Conservation (phyloP, 2,888 invertebrate genomes). For the Ptilodon capucinus region DNA sequence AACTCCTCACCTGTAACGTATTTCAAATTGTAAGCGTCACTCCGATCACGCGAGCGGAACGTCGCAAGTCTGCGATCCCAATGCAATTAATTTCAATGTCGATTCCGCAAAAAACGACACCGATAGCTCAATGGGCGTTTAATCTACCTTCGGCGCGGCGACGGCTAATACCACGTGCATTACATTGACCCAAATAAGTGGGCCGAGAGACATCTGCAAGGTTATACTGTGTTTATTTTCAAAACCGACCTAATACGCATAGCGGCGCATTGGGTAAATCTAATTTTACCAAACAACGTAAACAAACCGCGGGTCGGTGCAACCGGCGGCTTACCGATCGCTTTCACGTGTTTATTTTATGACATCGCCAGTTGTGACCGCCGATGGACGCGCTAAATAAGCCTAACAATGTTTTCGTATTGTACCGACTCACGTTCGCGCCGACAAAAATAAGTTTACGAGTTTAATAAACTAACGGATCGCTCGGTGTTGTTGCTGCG, state of each 20-base stretch:
- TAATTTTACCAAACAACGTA: constrained; percentile 78
- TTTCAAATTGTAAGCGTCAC: neutral
- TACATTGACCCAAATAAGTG: constrained; percentile 79
- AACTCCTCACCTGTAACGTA: constrained; percentile 73
- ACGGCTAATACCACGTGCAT: constrained; percentile 64
- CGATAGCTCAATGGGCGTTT: constrained; percentile 23
- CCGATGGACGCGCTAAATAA: constrained; percentile 57
- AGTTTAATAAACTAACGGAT: constrained; percentile 44
- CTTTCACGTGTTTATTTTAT: constrained; percentile 62
- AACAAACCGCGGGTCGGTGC: constrained; percentile 72
- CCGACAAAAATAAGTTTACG: constrained; percentile 66
- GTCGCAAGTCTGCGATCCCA: constrained; percentile 10
- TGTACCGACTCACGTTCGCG: constrained; percentile 41
- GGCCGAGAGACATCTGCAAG: constrained; percentile 71
- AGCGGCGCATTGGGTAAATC: constrained; percentile 68
- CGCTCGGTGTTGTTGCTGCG: constrained; percentile 22
- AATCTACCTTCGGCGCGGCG: constrained; percentile 43
- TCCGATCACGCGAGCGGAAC: neutral
- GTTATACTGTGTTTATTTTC: constrained; percentile 76
- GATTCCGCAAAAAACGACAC: constrained; percentile 22
- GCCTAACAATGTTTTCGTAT: constrained; percentile 53
- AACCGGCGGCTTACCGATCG: constrained; percentile 51
- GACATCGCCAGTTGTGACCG: constrained; percentile 57
- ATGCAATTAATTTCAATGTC: constrained; percentile 21
- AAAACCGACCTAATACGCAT: constrained; percentile 76